Evolutionary conservation across 2,888 invertebrate species (phyloP).

Genomic region (Panopea generosa): DNA sequence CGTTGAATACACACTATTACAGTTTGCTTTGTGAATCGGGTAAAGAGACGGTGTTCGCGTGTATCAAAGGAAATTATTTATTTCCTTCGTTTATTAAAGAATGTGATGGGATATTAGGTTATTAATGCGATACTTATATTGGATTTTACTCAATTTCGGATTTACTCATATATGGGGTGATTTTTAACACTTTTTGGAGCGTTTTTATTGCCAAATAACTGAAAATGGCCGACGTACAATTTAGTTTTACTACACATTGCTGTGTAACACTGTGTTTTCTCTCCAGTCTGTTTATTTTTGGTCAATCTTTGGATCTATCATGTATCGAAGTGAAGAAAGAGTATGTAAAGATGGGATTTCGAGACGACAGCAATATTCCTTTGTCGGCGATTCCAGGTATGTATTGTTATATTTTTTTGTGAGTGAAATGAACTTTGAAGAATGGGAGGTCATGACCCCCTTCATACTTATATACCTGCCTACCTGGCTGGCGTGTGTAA

Average conservation of each 20-base stretch:
- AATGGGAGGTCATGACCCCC: no score
- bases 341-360: conserved; percentile 49
- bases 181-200: conserved; percentile 8
- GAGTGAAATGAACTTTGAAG: no score
- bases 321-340: conserved; percentile 60
- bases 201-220: conserved; percentile 20
- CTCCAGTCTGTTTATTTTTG: conserved; percentile 22
- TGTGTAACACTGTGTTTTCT: conserved; percentile 41
- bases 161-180: conserved; percentile 14
- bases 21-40: conserved; percentile 47
- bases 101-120: background rate
- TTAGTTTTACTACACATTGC: conserved; percentile 21
- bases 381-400: conserved; percentile 51
- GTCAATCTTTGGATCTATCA: conserved; percentile 51
- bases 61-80: background rate
- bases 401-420: background rate
- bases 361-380: conserved; percentile 48
- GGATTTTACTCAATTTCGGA: conserved; percentile 29
- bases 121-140: conserved; percentile 4
- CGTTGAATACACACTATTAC: conserved; percentile 31
- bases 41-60: conserved; percentile 13
- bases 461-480: no score
- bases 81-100: background rate
- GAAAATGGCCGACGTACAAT: conserved; percentile 55
- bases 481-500: no score